Evolutionary conservation across 2,888 invertebrate species (phyloP), one percentile per base, ranked within the genome.

Genomic region (Apodemia duryi): DNA sequence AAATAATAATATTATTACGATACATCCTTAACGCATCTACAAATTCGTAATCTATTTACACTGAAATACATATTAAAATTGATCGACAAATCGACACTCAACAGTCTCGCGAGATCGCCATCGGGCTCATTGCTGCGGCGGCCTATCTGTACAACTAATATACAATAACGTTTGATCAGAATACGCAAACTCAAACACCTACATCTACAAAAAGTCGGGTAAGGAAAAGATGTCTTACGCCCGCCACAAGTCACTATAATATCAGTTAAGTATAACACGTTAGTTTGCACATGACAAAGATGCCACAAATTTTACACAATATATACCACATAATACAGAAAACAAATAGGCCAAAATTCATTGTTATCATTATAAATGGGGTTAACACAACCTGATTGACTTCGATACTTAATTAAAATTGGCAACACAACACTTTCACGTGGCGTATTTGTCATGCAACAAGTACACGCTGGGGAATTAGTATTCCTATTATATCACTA

Each of bases 41-140:
- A 88, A 86, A 87, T 85, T 88, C 84, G 86, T 88, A 88, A 81
- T 85, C 84, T 89, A 89, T 90, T 85, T 91, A 90, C 89, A 89
- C 79, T 80, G 87, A 84, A 84, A 80, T 85, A 84, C 83, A 83
- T 84, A 84, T 84, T 85, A 80, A 86, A 82, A 85, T 89, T 86
- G 88, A 86, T 88, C 88, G 83, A 85, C 82, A 82, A 82, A 79
- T 79, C 78, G 85, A 83, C 83, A 84, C 85, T 82, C 78, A 76
- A 21, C 49, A 51, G 49, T 51, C 49, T 51, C 49, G 49, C 49
- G n/a, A 51, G 49, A 75, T 65, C 77, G 82, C 77, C 74, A 76
- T 66, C 71, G 68, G 77, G 74, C 75, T 73, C 76, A 74, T 70
- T 81, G 83, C 83, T 79, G 66, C 82, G 81, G 79, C 82, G 79